Evolutionary conservation across 2,113 vertebrate genomes (phyloP), one percentile per base, ranked within the genome.

Genomic region (Myotis davidii): DNA sequence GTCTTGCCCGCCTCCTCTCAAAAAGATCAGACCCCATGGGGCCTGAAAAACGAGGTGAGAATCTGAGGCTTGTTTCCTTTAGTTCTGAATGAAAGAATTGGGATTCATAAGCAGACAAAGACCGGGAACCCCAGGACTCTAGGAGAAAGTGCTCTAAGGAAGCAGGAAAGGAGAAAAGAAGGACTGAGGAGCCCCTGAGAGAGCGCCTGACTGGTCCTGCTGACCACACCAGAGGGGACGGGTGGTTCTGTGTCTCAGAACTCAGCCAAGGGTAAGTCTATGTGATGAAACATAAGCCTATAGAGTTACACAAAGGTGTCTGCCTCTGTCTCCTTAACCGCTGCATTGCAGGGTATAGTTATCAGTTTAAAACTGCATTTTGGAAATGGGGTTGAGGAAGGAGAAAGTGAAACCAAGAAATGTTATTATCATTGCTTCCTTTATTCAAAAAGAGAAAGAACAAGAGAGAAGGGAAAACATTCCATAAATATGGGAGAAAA

Each of bases 391-490:
- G 32, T 7, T 67, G 29, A 54, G 59, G 72, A 90, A 86, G 17
- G 9, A 73, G 37, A 95, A 96, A 92, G 32, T 5, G 21, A 94
- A 95, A 94, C 88, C 64, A 82, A 79, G 64, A 70, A 81, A 67
- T 14, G n/a, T 45, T 39, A 88, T 65, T 50, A 76, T 61, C 13
- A 9, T 14, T 78, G 23, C 32, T 54, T 92, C 52, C 52, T 56
- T 72, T n/a, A 70, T 21, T 1, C 3, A 61, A 59, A 54, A 52
- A 34, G 13, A n/a, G 9, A 27, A 48, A 29, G 20, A 12, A 5
- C 32, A 3, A 27, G 13, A 14, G 52, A 29, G 20, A 81, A 73
- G 14, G 11, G 59, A 54, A 59, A 64, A 82, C 17, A 59, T 34
- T 76, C 50, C n/a, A 76, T 42, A 91, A 64, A 73, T 56, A 85